Evolutionary conservation across 2,888 invertebrate species (phyloP).

Genomic region (Apamea anceps): DNA sequence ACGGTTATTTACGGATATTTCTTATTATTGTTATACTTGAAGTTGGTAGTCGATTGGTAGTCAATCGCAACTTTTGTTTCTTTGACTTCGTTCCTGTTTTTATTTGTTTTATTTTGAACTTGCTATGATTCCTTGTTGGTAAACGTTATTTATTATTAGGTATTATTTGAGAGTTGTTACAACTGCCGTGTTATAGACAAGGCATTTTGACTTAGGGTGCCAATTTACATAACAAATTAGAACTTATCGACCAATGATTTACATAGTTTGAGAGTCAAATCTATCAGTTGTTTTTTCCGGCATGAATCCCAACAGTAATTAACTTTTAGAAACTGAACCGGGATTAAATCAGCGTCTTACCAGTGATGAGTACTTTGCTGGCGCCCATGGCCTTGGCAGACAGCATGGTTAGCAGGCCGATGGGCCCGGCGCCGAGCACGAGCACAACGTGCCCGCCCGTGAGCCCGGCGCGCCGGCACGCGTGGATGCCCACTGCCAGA

Average conservation of each 20-base stretch:
- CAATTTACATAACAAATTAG: background rate
- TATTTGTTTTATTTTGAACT: background rate
- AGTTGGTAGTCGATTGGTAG: too few relatives aligned
- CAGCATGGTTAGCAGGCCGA: slow-evolving; percentile 95
- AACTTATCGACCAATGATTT: background rate
- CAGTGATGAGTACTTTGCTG: slow-evolving; percentile 93
- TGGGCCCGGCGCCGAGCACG: slow-evolving; percentile 96
- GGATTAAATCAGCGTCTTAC: slow-evolving; percentile 78
- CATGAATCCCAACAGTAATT: background rate
- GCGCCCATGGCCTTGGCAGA: slow-evolving; percentile 97
- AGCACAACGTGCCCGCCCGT: slow-evolving; percentile 93
- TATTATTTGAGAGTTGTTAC: background rate
- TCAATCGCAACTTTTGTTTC: background rate
- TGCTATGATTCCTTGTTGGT: background rate
- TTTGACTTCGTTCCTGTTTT: background rate
- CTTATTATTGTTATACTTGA: too few relatives aligned
- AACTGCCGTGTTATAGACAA: background rate
- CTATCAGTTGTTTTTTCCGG: background rate
- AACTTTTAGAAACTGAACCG: background rate
- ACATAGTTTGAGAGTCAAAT: background rate
- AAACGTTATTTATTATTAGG: background rate
- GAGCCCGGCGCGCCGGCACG: slow-evolving; percentile 96
- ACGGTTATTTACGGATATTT: too few relatives aligned
- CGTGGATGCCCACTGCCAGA: slow-evolving; percentile 97
- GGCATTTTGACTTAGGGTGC: background rate